Base-by-base conservation (phyloP, 2,797 vertebrate species). In the Jordanella pulchra region DNA sequence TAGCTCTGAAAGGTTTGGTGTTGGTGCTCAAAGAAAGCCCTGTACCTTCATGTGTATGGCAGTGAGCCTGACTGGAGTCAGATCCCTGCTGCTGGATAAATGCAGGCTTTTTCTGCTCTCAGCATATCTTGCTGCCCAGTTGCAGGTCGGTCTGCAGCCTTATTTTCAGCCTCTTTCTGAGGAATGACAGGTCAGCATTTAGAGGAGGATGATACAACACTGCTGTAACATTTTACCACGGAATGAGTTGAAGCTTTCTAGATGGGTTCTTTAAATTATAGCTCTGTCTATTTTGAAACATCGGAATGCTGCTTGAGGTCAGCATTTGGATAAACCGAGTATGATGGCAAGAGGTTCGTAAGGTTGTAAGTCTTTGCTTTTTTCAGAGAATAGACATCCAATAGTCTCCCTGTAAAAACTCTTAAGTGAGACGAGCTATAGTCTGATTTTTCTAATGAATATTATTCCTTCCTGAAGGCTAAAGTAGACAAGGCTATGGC, bases 21-120 rank as follows among this genome's bases (percentile, higher is more conserved):
- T 93, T 76, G 69, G 80, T 88, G 81, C 89, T 95, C 86, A 94
- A 94, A 93, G 86, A 89, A 87, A 86, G 82, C 91, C 76, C 89
- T 95, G 92, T 95, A 86, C 79, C 81, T 87, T 69, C 74, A 70
- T 91, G 90, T 94, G 90, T 91, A 76, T 84, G 65, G 84, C 79
- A 65, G 73, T 71, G 77, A 81, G 80, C 65, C 75, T 72, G 77
- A 78, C 78, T 66, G 32, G 73, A 84, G 81, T 84, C 85, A 84
- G 78, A 75, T 82, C 77, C 69, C 77, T 18, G 30, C 74, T 85
- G 81, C 79, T 66, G 79, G 77, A 88, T 88, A 86, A 89, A 86
- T 86, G 80, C 71, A 70, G 78, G 73, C 53, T 27, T 75, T 88
- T 79, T 76, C 83, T 82, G 11, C 27, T 0, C 75, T 90, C 84